Percentiles rank a stretch among this genome's conserved stretches.
These are phyloP conservation scores for Caracal caracal DNA, from an alignment of 2,113 vertebrate genomes.

Conservation along the genomic window DNA sequence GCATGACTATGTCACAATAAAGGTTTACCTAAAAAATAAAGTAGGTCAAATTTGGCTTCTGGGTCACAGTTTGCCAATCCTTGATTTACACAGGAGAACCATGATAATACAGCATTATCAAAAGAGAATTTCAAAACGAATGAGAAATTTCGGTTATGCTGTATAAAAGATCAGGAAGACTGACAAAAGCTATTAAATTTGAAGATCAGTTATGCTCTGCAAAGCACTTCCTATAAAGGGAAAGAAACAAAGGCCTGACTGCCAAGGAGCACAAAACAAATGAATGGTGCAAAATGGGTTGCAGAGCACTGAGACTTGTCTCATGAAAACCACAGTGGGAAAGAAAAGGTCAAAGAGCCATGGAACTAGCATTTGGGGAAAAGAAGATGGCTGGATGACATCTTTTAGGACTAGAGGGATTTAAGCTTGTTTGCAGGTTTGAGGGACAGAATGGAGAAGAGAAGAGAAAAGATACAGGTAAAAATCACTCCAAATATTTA, in stretches of 20 bases:
- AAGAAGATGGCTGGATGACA: neutral
- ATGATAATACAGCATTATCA: neutral
- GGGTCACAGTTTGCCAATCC: neutral
- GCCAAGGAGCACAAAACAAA: neutral
- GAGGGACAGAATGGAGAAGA: neutral
- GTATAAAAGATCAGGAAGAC: neutral
- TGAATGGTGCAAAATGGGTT: neutral
- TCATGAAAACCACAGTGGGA: neutral
- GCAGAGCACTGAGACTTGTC: neutral
- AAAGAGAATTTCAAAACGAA: conserved; percentile 16
- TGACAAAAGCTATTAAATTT: neutral
- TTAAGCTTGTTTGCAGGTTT: neutral
- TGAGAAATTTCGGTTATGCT: neutral
- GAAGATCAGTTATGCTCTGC: neutral
- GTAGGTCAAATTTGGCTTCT: neutral
- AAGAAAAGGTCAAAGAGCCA: neutral
- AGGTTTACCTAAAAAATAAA: neutral
- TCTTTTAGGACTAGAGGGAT: neutral
- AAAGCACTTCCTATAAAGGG: neutral
- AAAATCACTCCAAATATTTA: neutral
- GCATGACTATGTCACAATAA: neutral
- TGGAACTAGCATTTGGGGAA: fast-evolving
- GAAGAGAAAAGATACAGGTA: neutral
- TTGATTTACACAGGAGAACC: neutral
- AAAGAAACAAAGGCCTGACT: neutral